Percentiles rank a stretch among this genome's conserved stretches.
Conservation (phyloP, 1,140 invertebrate genomes). For the Sesamia nonagrioides region DNA sequence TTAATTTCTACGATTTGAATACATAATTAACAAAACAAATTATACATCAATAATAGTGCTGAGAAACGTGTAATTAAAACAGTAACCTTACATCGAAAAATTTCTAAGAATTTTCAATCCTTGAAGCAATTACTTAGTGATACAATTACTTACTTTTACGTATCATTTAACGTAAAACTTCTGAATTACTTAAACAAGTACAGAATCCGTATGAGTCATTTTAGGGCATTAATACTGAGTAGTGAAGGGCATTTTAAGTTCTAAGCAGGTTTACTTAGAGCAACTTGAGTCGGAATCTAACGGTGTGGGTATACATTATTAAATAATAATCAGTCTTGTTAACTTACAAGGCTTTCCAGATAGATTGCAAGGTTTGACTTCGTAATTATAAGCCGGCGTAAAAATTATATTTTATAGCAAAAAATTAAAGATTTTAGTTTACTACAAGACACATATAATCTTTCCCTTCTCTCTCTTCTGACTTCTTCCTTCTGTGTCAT, state of each 20-base stretch:
- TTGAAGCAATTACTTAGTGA: background rate
- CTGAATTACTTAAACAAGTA: background rate
- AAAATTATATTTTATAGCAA: constrained; percentile 3
- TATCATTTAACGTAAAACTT: background rate
- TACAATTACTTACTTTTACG: background rate
- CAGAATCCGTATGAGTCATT: background rate
- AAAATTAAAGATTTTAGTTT: too few relatives aligned
- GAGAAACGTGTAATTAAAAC: constrained; percentile 4
- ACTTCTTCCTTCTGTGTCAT: too few relatives aligned
- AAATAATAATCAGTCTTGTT: constrained; percentile 12
- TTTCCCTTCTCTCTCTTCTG: too few relatives aligned
- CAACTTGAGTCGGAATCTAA: constrained; percentile 24
- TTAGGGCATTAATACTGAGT: background rate
- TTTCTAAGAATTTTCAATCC: background rate
- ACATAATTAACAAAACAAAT: background rate
- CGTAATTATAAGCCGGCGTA: constrained; percentile 3
- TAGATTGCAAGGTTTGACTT: constrained; percentile 23
- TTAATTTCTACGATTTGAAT: background rate
- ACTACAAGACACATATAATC: too few relatives aligned
- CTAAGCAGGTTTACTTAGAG: constrained; percentile 38
- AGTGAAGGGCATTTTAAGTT: constrained; percentile 43
- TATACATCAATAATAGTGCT: background rate
- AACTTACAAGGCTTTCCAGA: constrained; percentile 40
- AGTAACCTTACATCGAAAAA: background rate
- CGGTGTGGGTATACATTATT: constrained; percentile 38